Percentiles rank a stretch among this genome's conserved stretches.
phyloP scores from a whole-genome alignment of 1,140 invertebrate species.

The Rhopalosiphum maidis region DNA sequence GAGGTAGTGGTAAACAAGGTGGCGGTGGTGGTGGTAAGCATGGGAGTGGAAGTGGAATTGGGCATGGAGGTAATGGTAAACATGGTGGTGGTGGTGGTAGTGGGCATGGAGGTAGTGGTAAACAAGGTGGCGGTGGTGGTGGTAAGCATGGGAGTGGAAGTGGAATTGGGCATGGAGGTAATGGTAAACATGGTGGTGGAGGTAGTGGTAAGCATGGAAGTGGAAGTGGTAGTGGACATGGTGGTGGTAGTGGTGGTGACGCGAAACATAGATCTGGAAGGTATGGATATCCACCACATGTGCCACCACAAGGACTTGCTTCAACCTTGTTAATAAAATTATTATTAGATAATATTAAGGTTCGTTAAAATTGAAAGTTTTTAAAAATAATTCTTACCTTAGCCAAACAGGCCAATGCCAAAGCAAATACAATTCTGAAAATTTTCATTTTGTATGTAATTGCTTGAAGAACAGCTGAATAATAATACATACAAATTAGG shows the following conservation, averaged over 20 bases:
- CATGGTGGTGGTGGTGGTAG: neutral
- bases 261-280: neutral
- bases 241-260: neutral
- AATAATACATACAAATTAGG: neutral
- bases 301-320: neutral
- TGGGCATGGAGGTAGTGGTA: neutral
- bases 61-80: neutral
- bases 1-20: neutral
- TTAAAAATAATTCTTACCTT: neutral
- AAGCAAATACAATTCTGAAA: neutral
- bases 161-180: neutral
- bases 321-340: neutral
- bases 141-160: neutral
- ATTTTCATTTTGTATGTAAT: neutral
- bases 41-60: neutral
- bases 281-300: neutral
- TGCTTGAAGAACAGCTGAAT: neutral
- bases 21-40: neutral
- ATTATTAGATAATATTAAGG: neutral
- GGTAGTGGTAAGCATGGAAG: neutral
- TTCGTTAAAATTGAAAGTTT: no score
- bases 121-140: neutral
- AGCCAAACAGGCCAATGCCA: neutral
- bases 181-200: neutral
- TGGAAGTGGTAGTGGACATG: neutral